These are phyloP conservation scores for Fulmarus glacialis DNA, from an alignment of 2,113 vertebrate species.

Conservation along the genomic window DNA sequence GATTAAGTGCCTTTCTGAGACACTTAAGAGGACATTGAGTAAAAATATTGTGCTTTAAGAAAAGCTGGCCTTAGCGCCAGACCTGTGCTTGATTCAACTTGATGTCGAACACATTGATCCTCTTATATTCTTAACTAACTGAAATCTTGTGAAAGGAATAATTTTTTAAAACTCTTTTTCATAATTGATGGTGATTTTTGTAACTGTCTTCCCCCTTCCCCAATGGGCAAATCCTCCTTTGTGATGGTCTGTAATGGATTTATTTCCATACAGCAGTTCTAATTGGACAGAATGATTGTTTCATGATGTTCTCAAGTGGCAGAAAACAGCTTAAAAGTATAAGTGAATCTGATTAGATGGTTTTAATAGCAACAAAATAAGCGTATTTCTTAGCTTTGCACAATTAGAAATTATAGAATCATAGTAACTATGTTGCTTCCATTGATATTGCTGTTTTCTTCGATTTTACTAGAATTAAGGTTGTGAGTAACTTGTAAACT, in stretches of 20 bases:
- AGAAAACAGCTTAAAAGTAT: neutral
- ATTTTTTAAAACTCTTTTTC: neutral
- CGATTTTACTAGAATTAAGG: neutral
- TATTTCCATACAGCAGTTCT: neutral
- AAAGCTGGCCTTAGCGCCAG: neutral
- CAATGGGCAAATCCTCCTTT: neutral
- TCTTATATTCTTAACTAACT: neutral
- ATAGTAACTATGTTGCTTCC: neutral
- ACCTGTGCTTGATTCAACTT: neutral
- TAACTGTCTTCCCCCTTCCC: neutral
- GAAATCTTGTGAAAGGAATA: neutral
- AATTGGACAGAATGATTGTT: neutral
- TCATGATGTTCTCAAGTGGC: neutral
- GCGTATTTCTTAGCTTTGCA: neutral
- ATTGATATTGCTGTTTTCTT: neutral
- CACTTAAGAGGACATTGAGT: neutral
- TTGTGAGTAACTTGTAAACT: neutral
- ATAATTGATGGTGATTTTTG: neutral
- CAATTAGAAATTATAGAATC: neutral
- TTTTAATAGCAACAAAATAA: neutral
- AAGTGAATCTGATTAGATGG: neutral
- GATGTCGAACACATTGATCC: neutral
- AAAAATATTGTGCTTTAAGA: neutral
- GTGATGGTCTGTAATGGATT: neutral
- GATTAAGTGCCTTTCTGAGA: neutral